Evolutionary conservation across 2,113 vertebrate species (phyloP).

Genomic region (Psophia crepitans): DNA sequence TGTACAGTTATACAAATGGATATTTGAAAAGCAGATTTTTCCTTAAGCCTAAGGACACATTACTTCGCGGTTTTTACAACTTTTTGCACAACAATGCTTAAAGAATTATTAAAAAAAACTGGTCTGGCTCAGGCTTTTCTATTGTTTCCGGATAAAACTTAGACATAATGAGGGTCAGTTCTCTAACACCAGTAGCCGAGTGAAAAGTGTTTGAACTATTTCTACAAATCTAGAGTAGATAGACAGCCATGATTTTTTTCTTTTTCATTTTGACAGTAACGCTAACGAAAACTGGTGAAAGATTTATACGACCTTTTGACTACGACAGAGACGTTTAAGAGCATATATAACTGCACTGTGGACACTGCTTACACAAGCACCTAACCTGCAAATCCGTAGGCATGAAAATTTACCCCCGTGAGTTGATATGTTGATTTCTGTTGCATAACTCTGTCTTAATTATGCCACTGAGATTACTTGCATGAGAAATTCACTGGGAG

Average conservation of each 20-base stretch:
- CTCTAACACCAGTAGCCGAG: neutral
- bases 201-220: neutral
- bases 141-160: neutral
- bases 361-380: neutral
- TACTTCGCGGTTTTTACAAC: neutral
- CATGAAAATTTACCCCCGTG: neutral
- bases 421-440: neutral
- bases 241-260: neutral
- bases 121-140: neutral
- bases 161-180: neutral
- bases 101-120: neutral
- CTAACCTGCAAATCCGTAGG: neutral
- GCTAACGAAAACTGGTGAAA: neutral
- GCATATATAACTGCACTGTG: neutral
- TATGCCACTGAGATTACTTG: neutral
- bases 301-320: neutral
- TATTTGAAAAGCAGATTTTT: neutral
- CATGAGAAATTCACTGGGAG: neutral
- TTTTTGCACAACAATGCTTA: neutral
- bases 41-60: neutral
- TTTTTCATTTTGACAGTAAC: neutral
- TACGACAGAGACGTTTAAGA: neutral
- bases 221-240: neutral
- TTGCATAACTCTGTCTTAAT: constrained; percentile 17
- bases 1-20: neutral